Evolutionary conservation across 2,797 vertebrate genomes (phyloP).

Genomic region (Hemitrygon akajei): DNA sequence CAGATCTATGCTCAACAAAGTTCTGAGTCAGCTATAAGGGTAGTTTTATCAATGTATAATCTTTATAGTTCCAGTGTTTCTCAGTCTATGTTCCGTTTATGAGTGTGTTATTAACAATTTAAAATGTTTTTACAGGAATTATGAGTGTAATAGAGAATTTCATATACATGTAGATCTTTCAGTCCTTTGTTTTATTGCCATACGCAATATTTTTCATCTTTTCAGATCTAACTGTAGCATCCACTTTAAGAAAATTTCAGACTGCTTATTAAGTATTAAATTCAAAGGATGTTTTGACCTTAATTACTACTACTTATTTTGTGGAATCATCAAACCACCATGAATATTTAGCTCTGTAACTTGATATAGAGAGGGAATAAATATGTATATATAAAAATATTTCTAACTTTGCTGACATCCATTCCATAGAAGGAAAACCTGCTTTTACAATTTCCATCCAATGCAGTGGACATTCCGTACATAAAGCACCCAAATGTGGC

Average conservation of each 20-base stretch:
- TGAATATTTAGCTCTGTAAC: conserved; percentile 29
- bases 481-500: conserved; percentile 28
- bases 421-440: conserved; percentile 1
- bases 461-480: background rate
- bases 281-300: conserved; percentile 10
- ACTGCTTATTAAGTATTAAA: conserved; percentile 5
- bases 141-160: background rate
- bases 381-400: background rate
- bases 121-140: background rate
- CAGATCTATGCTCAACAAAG: too few species aligned
- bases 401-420: conserved; percentile 8
- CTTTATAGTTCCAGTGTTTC: too few species aligned
- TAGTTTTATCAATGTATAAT: too few species aligned
- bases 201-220: background rate
- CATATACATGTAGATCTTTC: background rate
- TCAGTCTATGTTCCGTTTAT: too few species aligned
- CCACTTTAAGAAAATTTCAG: background rate
- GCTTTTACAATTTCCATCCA: conserved; percentile 27
- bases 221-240: background rate
- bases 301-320: conserved; percentile 3
- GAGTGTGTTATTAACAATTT: too few species aligned
- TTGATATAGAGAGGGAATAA: background rate
- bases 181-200: background rate
- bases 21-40: too few species aligned
- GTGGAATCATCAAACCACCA: background rate